phyloP scores from a whole-genome alignment of 2,113 vertebrate species.

The Copsychus sechellarum region DNA sequence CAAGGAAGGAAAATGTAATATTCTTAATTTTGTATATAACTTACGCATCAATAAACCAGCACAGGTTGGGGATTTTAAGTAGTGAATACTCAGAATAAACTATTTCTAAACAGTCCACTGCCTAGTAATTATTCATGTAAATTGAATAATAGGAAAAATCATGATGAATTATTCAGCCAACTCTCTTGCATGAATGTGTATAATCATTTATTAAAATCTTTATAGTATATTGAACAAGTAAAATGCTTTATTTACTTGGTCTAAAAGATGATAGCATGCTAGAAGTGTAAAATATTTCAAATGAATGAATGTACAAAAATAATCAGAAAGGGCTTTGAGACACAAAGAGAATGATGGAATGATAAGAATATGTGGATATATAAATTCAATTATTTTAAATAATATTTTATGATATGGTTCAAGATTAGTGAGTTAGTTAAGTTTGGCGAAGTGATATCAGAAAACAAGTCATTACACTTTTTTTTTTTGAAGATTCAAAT shows the following conservation, averaged over 20 bases:
- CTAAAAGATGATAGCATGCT: background rate
- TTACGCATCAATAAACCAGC: background rate
- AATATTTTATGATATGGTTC: background rate
- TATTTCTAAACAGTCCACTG: background rate
- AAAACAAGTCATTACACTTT: background rate
- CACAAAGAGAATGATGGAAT: background rate
- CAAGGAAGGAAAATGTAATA: background rate
- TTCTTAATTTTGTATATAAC: background rate
- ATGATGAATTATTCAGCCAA: slow-evolving; percentile 17
- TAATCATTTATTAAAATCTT: slow-evolving; percentile 42
- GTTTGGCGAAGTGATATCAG: background rate
- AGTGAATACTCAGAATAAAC: background rate
- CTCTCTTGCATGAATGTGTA: background rate
- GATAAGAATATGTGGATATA: background rate
- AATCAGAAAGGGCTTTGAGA: background rate
- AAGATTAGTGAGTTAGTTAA: background rate
- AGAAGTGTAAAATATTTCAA: background rate
- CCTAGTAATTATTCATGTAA: slow-evolving; percentile 36
- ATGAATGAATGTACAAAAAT: background rate
- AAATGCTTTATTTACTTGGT: background rate
- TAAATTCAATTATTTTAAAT: background rate
- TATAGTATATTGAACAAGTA: background rate
- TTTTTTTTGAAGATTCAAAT: background rate
- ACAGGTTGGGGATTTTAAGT: background rate
- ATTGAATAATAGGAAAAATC: slow-evolving; percentile 21